Percentiles rank a stretch among this genome's conserved stretches.
Evolutionary conservation across 2,797 vertebrate species (phyloP).

Genomic region (Thamnophis elegans): DNA sequence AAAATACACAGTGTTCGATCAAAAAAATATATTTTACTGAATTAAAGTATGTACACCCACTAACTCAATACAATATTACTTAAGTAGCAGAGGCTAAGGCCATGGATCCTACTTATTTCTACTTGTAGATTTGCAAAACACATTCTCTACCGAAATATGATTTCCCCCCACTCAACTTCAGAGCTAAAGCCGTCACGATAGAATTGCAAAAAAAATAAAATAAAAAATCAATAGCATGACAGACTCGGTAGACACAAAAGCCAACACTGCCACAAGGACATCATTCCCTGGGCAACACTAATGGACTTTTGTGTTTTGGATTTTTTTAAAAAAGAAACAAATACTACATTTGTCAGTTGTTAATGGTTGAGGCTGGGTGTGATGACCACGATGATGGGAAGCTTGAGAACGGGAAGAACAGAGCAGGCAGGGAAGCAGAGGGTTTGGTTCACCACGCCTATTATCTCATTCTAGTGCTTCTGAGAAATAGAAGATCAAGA

Average conservation of each 20-base stretch:
- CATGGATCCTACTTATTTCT: neutral
- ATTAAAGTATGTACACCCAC: neutral
- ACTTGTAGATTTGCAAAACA: neutral
- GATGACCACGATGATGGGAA: neutral
- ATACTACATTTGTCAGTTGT: neutral
- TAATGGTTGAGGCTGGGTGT: neutral
- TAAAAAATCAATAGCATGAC: neutral
- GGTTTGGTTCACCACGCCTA: neutral
- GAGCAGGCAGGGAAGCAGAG: neutral
- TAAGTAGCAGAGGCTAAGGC: neutral
- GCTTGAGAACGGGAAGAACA: neutral
- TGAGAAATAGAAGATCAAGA: neutral
- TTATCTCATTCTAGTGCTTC: neutral
- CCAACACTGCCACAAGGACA: neutral
- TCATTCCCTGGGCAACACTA: neutral
- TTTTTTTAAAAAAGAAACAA: neutral
- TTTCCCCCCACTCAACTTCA: neutral
- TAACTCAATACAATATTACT: neutral
- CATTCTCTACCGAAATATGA: neutral
- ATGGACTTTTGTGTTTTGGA: neutral
- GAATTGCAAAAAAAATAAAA: no score
- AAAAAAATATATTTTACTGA: neutral
- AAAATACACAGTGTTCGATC: neutral
- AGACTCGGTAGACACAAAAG: neutral
- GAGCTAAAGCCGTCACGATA: neutral